A percentile compares a stretch with the other conserved stretches of the same genome.
Evolutionary conservation across 2,797 vertebrate species (phyloP).

Genomic region (Eupleurogrammus muticus): DNA sequence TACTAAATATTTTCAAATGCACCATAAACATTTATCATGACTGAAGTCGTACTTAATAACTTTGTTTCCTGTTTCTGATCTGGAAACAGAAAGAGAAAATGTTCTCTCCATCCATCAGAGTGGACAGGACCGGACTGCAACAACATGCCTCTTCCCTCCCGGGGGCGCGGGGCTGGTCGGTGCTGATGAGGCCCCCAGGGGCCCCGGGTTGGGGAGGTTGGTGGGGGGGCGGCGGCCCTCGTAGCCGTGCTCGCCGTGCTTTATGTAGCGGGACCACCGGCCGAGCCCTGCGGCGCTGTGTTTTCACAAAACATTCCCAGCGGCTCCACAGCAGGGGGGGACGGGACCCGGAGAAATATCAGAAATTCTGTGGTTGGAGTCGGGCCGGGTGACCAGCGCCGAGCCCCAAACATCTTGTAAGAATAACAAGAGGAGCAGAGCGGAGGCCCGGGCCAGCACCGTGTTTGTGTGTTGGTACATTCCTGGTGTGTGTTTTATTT

Average conservation of each 20-base stretch:
- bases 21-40: conserved; percentile 7
- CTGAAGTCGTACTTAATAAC: conserved; percentile 5
- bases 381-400: conserved; percentile 64
- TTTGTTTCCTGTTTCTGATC: conserved; percentile 1
- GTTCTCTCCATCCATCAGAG: conserved; percentile 47
- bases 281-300: conserved; percentile 62
- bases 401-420: conserved; percentile 76
- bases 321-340: conserved; percentile 37
- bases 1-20: not conserved
- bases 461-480: conserved; percentile 83
- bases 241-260: not conserved
- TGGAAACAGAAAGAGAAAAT: not conserved
- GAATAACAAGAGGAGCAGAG: conserved; percentile 73
- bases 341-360: conserved; percentile 68
- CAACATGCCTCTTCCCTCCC: conserved; percentile 19
- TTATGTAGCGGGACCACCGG: conserved; percentile 72
- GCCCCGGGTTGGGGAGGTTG: too few relatives aligned
- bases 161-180: not conserved
- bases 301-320: conserved; percentile 69
- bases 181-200: conserved; percentile 46
- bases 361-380: conserved; percentile 75
- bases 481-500: conserved; percentile 73
- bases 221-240: conserved; percentile 7
- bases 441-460: conserved; percentile 56
- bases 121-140: conserved; percentile 31